Percentiles rank a stretch among this genome's conserved stretches.
phyloP scores from a whole-genome alignment of 2,113 vertebrate genomes.

The Platysteira castanea region DNA sequence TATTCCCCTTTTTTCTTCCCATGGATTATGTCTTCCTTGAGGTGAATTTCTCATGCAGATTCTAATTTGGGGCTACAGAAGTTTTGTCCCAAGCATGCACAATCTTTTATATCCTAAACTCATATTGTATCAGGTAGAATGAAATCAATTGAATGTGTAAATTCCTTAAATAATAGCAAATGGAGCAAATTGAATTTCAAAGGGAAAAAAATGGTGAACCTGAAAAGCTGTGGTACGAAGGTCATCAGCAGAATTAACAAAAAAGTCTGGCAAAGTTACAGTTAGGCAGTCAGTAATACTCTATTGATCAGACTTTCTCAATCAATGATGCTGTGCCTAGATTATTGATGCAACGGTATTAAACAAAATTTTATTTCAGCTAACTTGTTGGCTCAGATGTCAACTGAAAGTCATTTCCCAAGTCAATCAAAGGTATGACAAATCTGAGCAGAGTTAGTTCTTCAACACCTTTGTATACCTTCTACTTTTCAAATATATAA shows the following conservation, averaged over 20 bases:
- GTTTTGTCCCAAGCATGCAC: constrained; percentile 12
- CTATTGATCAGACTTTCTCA: constrained; percentile 82
- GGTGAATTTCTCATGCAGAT: constrained; percentile 12
- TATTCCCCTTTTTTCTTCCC: neutral
- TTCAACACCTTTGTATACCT: constrained; percentile 51
- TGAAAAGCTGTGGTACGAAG: constrained; percentile 73
- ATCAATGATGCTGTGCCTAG: constrained; percentile 80
- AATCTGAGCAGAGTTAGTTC: constrained; percentile 70
- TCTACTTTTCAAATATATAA: constrained; percentile 56
- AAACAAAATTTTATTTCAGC: constrained; percentile 86
- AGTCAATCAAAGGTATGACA: constrained; percentile 79
- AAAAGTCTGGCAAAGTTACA: constrained; percentile 80
- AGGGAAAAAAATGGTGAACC: constrained; percentile 68
- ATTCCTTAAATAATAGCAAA: constrained; percentile 80
- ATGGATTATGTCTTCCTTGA: neutral
- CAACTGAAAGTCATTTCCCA: constrained; percentile 84
- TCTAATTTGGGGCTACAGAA: constrained; percentile 12
- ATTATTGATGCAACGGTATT: constrained; percentile 87
- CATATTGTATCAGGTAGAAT: constrained; percentile 52
- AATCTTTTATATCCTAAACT: constrained; percentile 49
- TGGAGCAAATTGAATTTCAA: constrained; percentile 80
- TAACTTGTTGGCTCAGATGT: constrained; percentile 84
- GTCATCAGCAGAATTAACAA: constrained; percentile 80
- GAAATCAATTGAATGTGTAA: constrained; percentile 73
- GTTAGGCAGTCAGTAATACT: constrained; percentile 81